Base-by-base conservation (phyloP, 2,113 vertebrate genomes). In the Perca fluviatilis region DNA sequence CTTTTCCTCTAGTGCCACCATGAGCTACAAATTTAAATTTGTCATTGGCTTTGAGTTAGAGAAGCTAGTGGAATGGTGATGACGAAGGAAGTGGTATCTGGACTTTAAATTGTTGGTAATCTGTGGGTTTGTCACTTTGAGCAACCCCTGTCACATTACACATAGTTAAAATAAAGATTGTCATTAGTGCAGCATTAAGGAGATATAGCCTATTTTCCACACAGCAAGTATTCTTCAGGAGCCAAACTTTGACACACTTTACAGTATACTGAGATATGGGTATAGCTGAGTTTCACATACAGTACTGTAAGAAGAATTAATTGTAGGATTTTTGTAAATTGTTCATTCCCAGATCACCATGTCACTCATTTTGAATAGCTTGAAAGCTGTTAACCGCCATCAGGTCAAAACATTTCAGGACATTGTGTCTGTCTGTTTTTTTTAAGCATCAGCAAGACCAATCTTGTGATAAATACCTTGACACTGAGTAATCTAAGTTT, bases 281-380 rank as follows among this genome's bases (percentile, higher is more conserved):
- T 12, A 11, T 4, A 13, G 56, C n/a, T 25, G 23, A 14, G 12
- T 19, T 67, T 36, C 4, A 3, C 3, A 56, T 11, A 8, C 36
- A 40, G 36, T 40, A 40, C 8, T 40, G 36, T 40, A 40, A 19
- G 21, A 16, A 11, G 14, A 27, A 23, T 63, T 33, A 6, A 50
- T 16, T 40, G 46, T 12, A 4, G 27, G 12, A 15, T n/a, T 69
- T 21, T 9, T 23, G 21, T 25, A 12, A 15, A 27, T 4, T 27
- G 43, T 67, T 33, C 19, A 53, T 33, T 69, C 18, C 30, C 30
- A 1, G 5, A 10, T 71, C 49, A 71, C 30, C 70, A 58, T 56
- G 25, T 72, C 68, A 79, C 36, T 79, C 58, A 64, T 33, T 23
- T 63, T 71, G 8, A 16, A 79, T 16, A n/a, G 33, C 16, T 77